Base-by-base conservation (phyloP, 2,797 vertebrate genomes). In the Falco berigora region DNA sequence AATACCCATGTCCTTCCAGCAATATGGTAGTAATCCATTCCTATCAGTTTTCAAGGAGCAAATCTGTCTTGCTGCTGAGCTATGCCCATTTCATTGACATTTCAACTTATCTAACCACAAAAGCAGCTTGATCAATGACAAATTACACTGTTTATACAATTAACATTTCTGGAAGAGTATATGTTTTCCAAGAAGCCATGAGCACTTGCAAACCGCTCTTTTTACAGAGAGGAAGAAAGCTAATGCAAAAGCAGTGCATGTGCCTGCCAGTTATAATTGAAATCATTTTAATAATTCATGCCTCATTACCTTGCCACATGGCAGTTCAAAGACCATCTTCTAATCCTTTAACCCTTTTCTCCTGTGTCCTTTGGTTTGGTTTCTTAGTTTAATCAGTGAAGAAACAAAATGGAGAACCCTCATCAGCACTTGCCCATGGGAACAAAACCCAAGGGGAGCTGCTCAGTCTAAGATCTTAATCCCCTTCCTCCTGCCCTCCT, bases 231-330 rank as follows among this genome's bases (percentile, higher is more conserved):
- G 63, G 71, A 92, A 85, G 52, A 89, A 87, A 93, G 77, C 59
- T 87, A 91, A 58, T 19, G 85, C 79, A 88, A 90, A 83, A 95
- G 55, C 5, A 0, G 59, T 55, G 56, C 71, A 46, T 71, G 92
- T 21, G 71, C 71, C 93, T 96, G 94, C 86, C 95, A 85, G 90
- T 94, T 95, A 86, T 94, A 94, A 96, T 96, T 95, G 93, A 96
- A 95, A 94, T 95, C 0, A 93, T 92, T 95, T 97, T 96, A 96
- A 96, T 97, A 96, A 97, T 96, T 95, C 96, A 96, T 94, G 92
- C 93, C 88, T 97, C 94, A 93, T 96, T 96, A 96, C 90, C 95
- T 96, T 95, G 76, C 90, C 94, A 92, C 95, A 94, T 94, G 90
- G 84, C 88, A 91, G 94, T 92, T 97, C 96, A 96, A 96, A 97